Base-by-base conservation (phyloP, 2,888 invertebrate species). In the Andrena haemorrhoa region DNA sequence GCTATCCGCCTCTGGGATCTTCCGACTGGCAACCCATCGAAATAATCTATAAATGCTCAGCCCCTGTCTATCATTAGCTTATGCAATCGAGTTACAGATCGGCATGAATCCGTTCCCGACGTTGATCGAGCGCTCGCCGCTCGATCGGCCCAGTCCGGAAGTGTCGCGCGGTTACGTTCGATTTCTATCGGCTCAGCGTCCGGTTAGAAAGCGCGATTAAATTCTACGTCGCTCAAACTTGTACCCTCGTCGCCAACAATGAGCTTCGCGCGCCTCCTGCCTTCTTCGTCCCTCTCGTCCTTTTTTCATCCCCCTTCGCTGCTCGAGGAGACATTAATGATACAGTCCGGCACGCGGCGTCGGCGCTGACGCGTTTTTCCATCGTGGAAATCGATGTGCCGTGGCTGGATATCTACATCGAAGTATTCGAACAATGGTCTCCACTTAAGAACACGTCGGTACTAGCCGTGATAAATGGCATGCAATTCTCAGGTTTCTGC, bases 71-170 rank as follows among this genome's bases (percentile, higher is more conserved):
- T 86, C 87, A 65, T 79, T 81, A 74, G 84, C 73, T 81, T 60
- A 20, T 61, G 82, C 69, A 79, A 86, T 84, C 87, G 79, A 82
- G 79, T 86, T 77, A 84, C 85, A 60, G 82, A 86, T 86, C 76
- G 71, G 60, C 58, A 20, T 51, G 65, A 65, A 31, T 31, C 29
- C 75, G 66, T 61, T 64, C n/a, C 41, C 23, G 82, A 82, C 76
- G 68, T 76, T 76, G 82, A 83, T 78, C 74, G 83, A 78, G 16
- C 56, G 31, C n/a, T 31, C 64, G 63, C 58, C 63, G 7, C 16
- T 16, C 16, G 6, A 12, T 41, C 51, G 10, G 61, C 31, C 33
- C 61, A n/a, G 31, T 26, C 64, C 58, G 53, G 78, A 78, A 78
- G 61, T 56, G 56, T 41, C 72, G 35, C 63, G 33, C 10, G 5